Percentiles rank a stretch among this genome's conserved stretches.
Evolutionary conservation across 2,797 vertebrate genomes (phyloP).

Genomic region (Loris lydekkerianus): DNA sequence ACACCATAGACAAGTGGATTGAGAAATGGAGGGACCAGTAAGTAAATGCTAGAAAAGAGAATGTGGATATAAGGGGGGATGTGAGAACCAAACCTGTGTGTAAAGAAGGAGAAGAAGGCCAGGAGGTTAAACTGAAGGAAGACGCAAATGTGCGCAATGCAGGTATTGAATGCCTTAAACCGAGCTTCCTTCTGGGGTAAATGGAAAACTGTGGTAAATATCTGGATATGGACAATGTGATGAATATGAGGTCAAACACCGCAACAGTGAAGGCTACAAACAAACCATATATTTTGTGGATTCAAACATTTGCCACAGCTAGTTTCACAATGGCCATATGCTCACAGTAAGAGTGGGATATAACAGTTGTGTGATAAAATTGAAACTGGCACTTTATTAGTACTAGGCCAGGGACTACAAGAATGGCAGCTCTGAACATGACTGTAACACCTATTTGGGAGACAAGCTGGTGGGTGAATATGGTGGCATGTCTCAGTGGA

Average conservation of each 20-base stretch:
- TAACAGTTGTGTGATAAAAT: neutral
- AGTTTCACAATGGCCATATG: slow-evolving; percentile 65
- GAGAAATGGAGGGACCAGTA: slow-evolving; percentile 74
- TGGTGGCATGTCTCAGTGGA: slow-evolving; percentile 7
- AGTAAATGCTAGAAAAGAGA: slow-evolving; percentile 72
- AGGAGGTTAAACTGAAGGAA: slow-evolving; percentile 76
- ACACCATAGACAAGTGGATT: slow-evolving; percentile 76
- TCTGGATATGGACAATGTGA: slow-evolving; percentile 46
- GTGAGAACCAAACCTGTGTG: slow-evolving; percentile 69
- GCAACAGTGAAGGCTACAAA: slow-evolving; percentile 70
- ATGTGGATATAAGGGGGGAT: slow-evolving; percentile 77
- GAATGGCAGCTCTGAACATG: slow-evolving; percentile 59
- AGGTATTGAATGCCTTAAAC: slow-evolving; percentile 66
- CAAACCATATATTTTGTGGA: slow-evolving; percentile 87
- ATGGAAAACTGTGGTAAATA: slow-evolving; percentile 59
- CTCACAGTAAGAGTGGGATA: slow-evolving; percentile 71
- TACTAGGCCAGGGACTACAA: neutral
- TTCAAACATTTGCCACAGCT: slow-evolving; percentile 77
- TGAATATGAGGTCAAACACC: slow-evolving; percentile 53
- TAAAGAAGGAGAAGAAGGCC: slow-evolving; percentile 72
- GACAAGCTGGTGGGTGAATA: slow-evolving; percentile 52
- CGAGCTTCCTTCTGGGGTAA: slow-evolving; percentile 46
- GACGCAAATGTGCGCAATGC: slow-evolving; percentile 69
- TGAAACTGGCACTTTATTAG: slow-evolving; percentile 19
- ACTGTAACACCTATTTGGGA: slow-evolving; percentile 72